Conservation (phyloP, 2,888 invertebrate species). For the Sthenelais limicola region DNA sequence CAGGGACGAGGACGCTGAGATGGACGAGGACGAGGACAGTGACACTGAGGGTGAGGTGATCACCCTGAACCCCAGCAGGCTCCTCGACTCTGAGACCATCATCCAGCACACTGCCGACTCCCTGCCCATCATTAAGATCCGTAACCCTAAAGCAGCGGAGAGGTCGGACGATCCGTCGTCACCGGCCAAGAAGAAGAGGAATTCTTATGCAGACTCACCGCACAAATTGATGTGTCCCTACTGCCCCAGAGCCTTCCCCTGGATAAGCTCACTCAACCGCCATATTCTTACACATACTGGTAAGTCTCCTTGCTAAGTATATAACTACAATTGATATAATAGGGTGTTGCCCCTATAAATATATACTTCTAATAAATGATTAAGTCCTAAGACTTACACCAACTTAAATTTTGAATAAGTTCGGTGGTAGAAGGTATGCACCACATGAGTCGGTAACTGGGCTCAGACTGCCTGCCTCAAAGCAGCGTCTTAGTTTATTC, state of each 20-base stretch:
- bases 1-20: background rate
- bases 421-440: too few species aligned
- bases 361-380: too few species aligned
- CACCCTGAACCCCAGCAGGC: too few species aligned
- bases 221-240: conserved; percentile 93
- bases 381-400: too few species aligned
- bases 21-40: background rate
- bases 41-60: background rate
- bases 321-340: too few species aligned
- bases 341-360: too few species aligned
- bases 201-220: conserved; percentile 95
- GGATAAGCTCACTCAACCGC: conserved; percentile 95
- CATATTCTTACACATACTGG: conserved; percentile 95
- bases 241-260: conserved; percentile 94
- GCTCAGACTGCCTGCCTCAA: too few species aligned
- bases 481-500: too few species aligned
- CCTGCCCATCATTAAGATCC: conserved; percentile 29
- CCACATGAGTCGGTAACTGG: too few species aligned
- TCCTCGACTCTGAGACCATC: conserved; percentile 7
- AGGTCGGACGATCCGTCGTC: conserved; percentile 3
- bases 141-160: conserved; percentile 21
- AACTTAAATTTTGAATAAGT: too few species aligned
- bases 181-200: conserved; percentile 82
- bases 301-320: conserved; percentile 48
- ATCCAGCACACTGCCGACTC: conserved; percentile 17